Evolutionary conservation across 2,113 vertebrate genomes (phyloP), one percentile per base, ranked within the genome.

Genomic region (Phalacrocorax carbo): DNA sequence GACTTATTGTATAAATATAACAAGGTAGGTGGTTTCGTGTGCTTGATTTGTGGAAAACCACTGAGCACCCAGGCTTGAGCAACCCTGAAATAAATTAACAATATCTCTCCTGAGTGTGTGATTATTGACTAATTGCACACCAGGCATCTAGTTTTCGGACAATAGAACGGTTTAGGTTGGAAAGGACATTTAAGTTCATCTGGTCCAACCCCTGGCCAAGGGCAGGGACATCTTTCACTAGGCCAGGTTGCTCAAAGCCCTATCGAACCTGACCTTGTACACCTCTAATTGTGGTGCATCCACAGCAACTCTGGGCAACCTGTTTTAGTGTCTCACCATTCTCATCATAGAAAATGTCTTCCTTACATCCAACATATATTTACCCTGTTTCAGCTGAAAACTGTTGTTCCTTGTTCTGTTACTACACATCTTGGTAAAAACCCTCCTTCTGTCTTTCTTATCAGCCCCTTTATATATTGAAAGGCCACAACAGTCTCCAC

Each of bases 171-270:
- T 30, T 84, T 69, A 8, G 13, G 5, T n/a, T 62, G 23, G 34
- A 65, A 85, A 18, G 15, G 23, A 66, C 6, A 21, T 42, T 42
- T 8, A 54, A 64, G 7, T 22, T 29, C 8, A 40, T 23, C 52
- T 54, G 30, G 9, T 15, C 11, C 15, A 68, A 17, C 0, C 2
- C 5, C 10, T 5, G 14, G 46, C 7, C 44, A 16, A 16, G 15
- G 14, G 38, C 38, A 38, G 38, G 15, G 9, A 51, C 2, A 52
- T 11, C 7, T 76, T 71, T 54, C 11, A 36, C 66, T 61, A n/a
- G 26, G 55, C 5, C 25, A 65, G 5, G 15, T 64, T 78, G 5
- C 38, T 49, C 26, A 44, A 58, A 81, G 29, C 13, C 44, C 26
- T 3, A 6, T 69, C 25, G 22, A 34, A 8, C 34, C 22, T 61